A percentile compares a stretch with the other conserved stretches of the same genome.
These are phyloP conservation scores for Pristis pectinata DNA, from an alignment of 2,797 vertebrate species.

Conservation along the genomic window DNA sequence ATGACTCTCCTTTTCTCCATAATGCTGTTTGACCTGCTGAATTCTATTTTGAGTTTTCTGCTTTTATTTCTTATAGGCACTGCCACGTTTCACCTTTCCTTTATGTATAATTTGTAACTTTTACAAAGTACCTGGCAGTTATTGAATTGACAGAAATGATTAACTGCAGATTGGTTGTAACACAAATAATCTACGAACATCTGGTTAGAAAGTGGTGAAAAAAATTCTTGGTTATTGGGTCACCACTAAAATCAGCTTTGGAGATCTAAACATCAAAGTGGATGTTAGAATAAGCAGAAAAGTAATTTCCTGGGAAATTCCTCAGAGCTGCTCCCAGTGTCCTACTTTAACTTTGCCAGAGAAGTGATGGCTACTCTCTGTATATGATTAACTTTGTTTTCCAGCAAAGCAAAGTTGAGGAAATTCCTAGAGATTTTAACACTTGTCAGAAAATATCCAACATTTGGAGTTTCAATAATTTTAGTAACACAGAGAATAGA, in stretches of 20 bases:
- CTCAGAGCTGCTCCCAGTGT: not conserved
- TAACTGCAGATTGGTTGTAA: not conserved
- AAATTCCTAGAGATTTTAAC: not conserved
- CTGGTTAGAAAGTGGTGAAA: not conserved
- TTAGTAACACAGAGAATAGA: not conserved
- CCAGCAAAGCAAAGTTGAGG: too few relatives aligned
- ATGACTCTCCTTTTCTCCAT: not conserved
- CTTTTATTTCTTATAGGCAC: not conserved
- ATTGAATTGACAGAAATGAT: not conserved
- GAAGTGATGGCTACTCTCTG: not conserved
- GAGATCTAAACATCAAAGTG: not conserved
- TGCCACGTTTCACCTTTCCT: not conserved
- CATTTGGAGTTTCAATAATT: not conserved
- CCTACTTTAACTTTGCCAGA: not conserved
- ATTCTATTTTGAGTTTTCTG: not conserved
- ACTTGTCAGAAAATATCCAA: not conserved
- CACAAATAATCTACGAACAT: not conserved
- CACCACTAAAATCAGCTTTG: not conserved
- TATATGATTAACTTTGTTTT: not conserved
- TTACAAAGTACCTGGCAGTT: not conserved
- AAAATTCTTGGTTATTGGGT: not conserved
- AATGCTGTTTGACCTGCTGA: not conserved
- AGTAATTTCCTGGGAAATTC: not conserved
- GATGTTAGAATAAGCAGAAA: not conserved
- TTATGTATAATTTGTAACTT: not conserved